phyloP scores from a whole-genome alignment of 2,113 vertebrate species.

The Acrocephalus kingi region DNA sequence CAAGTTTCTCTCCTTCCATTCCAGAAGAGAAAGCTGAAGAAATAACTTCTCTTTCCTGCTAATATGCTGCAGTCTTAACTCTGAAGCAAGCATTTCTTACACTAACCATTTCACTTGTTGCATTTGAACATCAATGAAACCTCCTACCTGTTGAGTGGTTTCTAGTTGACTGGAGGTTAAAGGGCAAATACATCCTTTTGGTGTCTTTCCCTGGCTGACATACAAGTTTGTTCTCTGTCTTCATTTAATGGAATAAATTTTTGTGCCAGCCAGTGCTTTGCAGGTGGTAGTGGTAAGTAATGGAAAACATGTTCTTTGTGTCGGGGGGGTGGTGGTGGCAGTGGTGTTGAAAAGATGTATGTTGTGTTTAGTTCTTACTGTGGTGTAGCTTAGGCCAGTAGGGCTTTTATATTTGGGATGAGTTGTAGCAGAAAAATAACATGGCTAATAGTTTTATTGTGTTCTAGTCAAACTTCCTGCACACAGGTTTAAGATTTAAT shows the following conservation, averaged over 20 bases:
- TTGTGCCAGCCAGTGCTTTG: conserved; percentile 71
- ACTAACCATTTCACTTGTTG: conserved; percentile 73
- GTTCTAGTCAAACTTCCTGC: neutral
- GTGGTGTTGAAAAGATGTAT: neutral
- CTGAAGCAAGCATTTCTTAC: conserved; percentile 42
- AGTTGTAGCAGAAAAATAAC: neutral
- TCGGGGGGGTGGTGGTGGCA: neutral
- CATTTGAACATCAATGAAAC: conserved; percentile 84
- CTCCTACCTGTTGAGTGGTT: conserved; percentile 59
- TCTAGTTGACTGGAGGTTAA: conserved; percentile 78
- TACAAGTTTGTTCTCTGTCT: conserved; percentile 66
- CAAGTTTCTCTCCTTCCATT: conserved; percentile 21
- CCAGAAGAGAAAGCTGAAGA: conserved; percentile 14
- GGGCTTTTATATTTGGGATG: neutral
- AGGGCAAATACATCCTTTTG: conserved; percentile 81
- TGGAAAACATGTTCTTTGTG: neutral
- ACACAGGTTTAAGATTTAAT: neutral
- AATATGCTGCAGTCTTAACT: conserved; percentile 31
- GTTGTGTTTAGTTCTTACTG: neutral
- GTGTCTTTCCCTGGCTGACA: conserved; percentile 78
- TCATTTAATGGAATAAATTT: conserved; percentile 68
- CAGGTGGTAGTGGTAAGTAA: conserved; percentile 68
- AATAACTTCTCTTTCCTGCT: conserved; percentile 35
- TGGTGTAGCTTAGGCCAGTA: neutral
- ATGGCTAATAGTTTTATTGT: neutral